Percentiles rank a stretch among this genome's conserved stretches.
Conservation (phyloP, 2,113 vertebrate species). For the Strix uralensis region DNA sequence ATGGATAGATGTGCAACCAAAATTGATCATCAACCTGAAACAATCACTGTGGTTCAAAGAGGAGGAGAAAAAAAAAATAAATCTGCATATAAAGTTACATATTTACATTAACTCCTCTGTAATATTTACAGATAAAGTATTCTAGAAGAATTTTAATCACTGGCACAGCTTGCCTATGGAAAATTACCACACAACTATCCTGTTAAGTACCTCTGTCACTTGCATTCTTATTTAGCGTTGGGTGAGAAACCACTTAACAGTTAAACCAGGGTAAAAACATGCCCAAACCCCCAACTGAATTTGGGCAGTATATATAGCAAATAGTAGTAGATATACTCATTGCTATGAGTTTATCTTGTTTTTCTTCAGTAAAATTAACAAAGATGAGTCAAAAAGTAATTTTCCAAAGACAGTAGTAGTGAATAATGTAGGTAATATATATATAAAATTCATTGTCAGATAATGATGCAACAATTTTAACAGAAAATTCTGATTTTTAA, state of each 20-base stretch:
- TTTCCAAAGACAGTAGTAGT: neutral
- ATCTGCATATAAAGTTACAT: neutral
- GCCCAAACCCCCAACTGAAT: rapidly evolving
- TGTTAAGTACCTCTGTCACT: neutral
- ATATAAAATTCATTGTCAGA: neutral
- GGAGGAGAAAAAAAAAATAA: neutral
- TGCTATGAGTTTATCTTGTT: neutral
- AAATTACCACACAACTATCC: neutral
- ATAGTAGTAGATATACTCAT: neutral
- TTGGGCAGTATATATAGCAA: neutral
- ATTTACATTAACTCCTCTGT: too few species aligned
- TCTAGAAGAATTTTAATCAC: neutral
- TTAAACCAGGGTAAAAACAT: neutral
- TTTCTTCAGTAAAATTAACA: neutral
- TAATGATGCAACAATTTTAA: neutral
- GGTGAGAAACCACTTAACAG: neutral
- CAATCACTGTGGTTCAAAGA: neutral
- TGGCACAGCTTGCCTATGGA: neutral
- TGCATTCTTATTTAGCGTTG: neutral
- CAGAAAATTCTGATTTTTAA: neutral
- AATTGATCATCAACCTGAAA: neutral
- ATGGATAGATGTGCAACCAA: neutral
- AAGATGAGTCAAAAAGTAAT: neutral
- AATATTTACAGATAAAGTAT: too few species aligned
- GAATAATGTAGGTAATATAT: neutral